These are phyloP conservation scores for Actinia tenebrosa DNA, from an alignment of 64 coral and sea anemone genomes.

Conservation along the genomic window DNA sequence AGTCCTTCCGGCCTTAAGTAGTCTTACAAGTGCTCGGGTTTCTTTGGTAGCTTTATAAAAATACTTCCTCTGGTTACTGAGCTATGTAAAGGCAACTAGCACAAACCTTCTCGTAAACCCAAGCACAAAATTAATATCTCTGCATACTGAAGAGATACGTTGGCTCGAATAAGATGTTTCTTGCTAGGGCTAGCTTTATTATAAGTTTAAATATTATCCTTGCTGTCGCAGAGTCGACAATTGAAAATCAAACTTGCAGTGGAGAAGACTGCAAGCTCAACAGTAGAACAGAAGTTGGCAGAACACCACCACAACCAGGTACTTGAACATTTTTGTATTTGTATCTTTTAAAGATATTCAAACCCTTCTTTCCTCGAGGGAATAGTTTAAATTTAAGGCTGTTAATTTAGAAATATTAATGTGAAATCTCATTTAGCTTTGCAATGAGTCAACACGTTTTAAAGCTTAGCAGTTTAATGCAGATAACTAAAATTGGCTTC, in stretches of 20 bases:
- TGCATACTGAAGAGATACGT: background rate
- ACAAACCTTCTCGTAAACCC: background rate
- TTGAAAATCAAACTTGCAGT: background rate
- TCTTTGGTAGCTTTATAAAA: background rate
- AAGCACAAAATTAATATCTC: background rate
- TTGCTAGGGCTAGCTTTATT: background rate
- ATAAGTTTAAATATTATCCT: background rate
- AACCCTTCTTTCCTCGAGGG: background rate
- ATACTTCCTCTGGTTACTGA: background rate
- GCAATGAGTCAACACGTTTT: too few species aligned
- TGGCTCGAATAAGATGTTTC: background rate
- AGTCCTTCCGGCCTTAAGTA: constrained; percentile 14
- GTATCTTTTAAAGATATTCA: background rate
- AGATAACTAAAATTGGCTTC: background rate
- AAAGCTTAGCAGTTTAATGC: background rate
- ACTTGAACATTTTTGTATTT: background rate
- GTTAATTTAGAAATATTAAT: background rate
- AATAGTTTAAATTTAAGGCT: background rate
- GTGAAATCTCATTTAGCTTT: background rate
- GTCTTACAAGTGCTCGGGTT: constrained; percentile 1
- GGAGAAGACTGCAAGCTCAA: background rate
- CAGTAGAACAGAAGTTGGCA: background rate
- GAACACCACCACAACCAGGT: background rate
- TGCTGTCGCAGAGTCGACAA: background rate
- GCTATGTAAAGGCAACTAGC: background rate